Conservation (phyloP, 2,113 vertebrate genomes). For the Rynchops niger region DNA sequence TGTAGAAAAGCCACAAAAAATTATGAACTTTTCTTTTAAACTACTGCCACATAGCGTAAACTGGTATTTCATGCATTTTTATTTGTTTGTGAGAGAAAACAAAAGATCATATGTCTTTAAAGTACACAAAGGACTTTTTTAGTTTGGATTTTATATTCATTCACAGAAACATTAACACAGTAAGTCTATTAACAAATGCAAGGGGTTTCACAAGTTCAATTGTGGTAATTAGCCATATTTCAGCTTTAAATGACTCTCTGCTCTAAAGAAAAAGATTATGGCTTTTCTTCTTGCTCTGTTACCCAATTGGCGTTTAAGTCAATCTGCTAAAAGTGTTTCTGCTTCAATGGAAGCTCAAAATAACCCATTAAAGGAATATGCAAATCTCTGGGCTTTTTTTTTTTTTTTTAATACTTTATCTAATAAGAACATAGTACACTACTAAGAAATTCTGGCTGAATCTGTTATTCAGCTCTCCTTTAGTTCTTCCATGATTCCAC, state of each 20-base stretch:
- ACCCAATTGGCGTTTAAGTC: conserved; percentile 40
- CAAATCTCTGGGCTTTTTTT: not conserved
- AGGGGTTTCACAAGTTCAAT: conserved; percentile 22
- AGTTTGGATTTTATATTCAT: not conserved
- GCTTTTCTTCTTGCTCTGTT: conserved; percentile 41
- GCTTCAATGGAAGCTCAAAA: conserved; percentile 48
- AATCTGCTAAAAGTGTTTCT: conserved; percentile 26
- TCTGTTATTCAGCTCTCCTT: not conserved
- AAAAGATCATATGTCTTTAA: not conserved
- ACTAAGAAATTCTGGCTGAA: not conserved
- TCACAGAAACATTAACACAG: not conserved
- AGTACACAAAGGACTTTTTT: not conserved
- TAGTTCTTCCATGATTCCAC: not conserved
- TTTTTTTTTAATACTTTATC: conserved; percentile 1
- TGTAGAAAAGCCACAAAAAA: not conserved
- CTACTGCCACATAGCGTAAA: not conserved
- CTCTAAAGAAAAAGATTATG: conserved; percentile 18
- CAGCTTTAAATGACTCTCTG: not conserved
- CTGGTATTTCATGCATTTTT: not conserved
- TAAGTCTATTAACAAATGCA: not conserved
- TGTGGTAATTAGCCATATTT: conserved; percentile 41
- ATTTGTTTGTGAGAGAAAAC: not conserved
- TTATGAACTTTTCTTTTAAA: not conserved
- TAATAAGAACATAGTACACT: conserved; percentile 14
- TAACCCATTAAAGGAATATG: conserved; percentile 28